These are phyloP conservation scores for Malurus cyaneus DNA, from an alignment of 2,113 vertebrate species.

Conservation along the genomic window DNA sequence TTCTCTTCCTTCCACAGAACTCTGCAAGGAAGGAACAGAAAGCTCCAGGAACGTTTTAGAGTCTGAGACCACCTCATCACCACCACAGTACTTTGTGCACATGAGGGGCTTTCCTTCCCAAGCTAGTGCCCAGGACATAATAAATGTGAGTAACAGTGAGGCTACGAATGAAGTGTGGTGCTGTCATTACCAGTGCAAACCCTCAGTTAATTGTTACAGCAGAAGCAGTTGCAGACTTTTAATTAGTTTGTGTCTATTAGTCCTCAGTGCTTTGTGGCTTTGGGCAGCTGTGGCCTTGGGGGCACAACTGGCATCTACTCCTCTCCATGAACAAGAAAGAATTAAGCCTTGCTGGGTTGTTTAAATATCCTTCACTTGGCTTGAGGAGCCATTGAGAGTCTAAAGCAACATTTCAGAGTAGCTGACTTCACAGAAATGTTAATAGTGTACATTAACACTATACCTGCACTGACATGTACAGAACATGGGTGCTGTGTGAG, in stretches of 20 bases:
- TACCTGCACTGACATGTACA: rapidly evolving
- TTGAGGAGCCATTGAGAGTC: neutral
- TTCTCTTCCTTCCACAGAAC: slow-evolving; percentile 23
- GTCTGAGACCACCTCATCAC: neutral
- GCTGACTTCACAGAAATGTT: neutral
- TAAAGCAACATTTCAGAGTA: neutral
- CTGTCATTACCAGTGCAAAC: neutral
- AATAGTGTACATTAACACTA: rapidly evolving
- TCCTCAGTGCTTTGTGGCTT: neutral
- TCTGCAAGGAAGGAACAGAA: slow-evolving; percentile 36
- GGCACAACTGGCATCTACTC: rapidly evolving
- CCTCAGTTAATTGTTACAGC: neutral
- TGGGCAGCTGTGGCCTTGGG: neutral
- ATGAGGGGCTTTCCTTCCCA: slow-evolving; percentile 86
- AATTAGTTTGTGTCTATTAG: neutral
- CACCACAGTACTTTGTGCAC: slow-evolving; percentile 73
- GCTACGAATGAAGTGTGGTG: rapidly evolving
- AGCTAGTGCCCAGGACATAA: slow-evolving; percentile 81
- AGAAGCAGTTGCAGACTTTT: neutral
- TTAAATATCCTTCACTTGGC: rapidly evolving
- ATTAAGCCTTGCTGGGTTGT: neutral
- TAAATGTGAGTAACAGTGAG: slow-evolving; percentile 76
- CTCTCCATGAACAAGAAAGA: rapidly evolving
- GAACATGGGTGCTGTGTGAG: rapidly evolving
- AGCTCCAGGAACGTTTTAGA: slow-evolving; percentile 25